These are phyloP conservation scores for Pseudobourletiella spinata DNA, from an alignment of 1,140 invertebrate species.

Conservation along the genomic window DNA sequence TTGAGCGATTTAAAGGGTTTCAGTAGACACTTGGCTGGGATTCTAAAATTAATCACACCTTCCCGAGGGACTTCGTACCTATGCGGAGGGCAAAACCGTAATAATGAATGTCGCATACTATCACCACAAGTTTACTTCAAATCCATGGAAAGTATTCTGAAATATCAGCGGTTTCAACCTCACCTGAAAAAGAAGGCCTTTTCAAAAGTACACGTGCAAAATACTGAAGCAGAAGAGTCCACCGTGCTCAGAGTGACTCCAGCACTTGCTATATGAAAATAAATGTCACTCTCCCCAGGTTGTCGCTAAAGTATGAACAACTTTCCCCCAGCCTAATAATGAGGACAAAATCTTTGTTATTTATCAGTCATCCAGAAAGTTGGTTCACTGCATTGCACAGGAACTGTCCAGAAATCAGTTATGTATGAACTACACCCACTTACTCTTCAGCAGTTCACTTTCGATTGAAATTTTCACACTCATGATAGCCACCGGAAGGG, in stretches of 20 bases:
- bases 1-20: slow-evolving; percentile 28
- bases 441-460: no score
- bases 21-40: slow-evolving; percentile 24
- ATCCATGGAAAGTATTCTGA: background rate
- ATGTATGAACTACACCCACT: no score
- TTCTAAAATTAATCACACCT: background rate
- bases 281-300: slow-evolving; percentile 18
- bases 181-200: slow-evolving; percentile 20
- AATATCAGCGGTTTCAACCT: background rate
- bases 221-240: slow-evolving; percentile 10
- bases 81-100: background rate
- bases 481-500: no score
- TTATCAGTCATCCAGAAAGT: no score
- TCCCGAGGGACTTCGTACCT: background rate
- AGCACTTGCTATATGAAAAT: slow-evolving; percentile 9
- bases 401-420: no score
- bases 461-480: no score
- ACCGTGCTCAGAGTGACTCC: slow-evolving; percentile 7
- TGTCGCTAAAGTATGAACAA: slow-evolving; percentile 7
- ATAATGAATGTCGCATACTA: background rate
- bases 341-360: background rate
- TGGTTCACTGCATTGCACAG: no score
- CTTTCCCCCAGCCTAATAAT: slow-evolving; percentile 19
- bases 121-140: background rate
- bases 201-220: slow-evolving; percentile 10